Conservation (phyloP, 2,888 invertebrate genomes). For the Leptinotarsa peninsularis region DNA sequence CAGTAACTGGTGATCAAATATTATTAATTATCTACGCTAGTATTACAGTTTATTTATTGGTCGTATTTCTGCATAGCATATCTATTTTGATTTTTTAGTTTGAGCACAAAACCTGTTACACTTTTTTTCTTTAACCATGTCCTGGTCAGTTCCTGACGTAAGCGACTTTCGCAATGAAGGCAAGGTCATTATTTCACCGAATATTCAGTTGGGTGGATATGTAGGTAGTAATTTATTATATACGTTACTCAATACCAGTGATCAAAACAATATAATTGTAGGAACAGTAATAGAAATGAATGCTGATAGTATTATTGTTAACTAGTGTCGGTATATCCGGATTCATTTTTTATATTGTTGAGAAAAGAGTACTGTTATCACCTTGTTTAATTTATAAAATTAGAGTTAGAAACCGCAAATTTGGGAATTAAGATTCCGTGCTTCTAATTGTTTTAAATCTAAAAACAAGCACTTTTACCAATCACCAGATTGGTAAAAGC, state of each 20-base stretch:
- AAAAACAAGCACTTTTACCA: too few species aligned
- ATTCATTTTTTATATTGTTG: background rate
- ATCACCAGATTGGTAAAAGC: too few species aligned
- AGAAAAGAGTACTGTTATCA: too few species aligned
- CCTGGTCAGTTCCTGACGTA: constrained; percentile 15
- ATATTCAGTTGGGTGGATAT: background rate
- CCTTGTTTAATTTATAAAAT: too few species aligned
- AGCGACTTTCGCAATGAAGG: constrained; percentile 4
- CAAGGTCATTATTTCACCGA: constrained; percentile 6
- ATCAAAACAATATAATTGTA: background rate
- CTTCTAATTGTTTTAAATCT: too few species aligned
- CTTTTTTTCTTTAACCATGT: background rate
- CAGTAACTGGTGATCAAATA: background rate
- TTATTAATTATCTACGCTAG: background rate
- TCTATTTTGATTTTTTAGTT: background rate
- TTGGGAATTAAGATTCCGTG: too few species aligned
- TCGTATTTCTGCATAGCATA: background rate
- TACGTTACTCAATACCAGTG: background rate
- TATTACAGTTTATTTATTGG: background rate
- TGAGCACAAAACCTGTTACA: background rate
- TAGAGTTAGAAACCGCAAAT: too few species aligned
- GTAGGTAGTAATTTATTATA: constrained; percentile 12
- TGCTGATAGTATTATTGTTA: background rate
- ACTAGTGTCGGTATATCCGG: background rate
- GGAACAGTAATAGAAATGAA: background rate